Conservation (phyloP, 1,140 invertebrate species). For the Phthorimaea operculella region DNA sequence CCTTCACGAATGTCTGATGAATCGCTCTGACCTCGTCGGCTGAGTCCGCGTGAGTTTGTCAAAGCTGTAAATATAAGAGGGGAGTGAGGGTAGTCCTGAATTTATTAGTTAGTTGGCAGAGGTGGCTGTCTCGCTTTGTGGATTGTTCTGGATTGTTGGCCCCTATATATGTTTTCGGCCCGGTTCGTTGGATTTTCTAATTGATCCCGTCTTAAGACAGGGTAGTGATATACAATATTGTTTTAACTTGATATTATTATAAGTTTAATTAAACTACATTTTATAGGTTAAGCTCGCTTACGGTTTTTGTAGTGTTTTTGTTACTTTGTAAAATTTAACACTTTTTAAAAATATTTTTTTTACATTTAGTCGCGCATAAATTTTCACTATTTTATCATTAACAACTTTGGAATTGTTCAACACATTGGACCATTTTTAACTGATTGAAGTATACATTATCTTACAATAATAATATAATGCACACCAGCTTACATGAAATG, state of each 20-base stretch:
- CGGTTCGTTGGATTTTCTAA: conserved; percentile 51
- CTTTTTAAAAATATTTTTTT: conserved; percentile 41
- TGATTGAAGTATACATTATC: conserved; percentile 25
- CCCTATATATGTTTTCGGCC: conserved; percentile 65
- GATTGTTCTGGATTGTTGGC: conserved; percentile 35
- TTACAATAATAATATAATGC: conserved; percentile 15
- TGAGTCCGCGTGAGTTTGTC: conserved; percentile 12
- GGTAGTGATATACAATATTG: conserved; percentile 50
- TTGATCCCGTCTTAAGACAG: conserved; percentile 33
- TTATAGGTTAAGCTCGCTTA: conserved; percentile 54
- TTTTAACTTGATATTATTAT: conserved; percentile 58
- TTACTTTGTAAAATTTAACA: conserved; percentile 64
- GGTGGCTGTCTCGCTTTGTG: conserved; percentile 13
- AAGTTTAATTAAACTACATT: conserved; percentile 46
- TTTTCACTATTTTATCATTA: conserved; percentile 35
- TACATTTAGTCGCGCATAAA: conserved; percentile 52
- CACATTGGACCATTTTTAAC: conserved; percentile 37
- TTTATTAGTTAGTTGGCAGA: conserved; percentile 11
- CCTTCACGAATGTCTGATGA: conserved; percentile 15
- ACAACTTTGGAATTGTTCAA: conserved; percentile 30
- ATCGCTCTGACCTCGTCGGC: background rate
- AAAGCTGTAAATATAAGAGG: conserved; percentile 35
- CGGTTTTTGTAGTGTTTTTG: conserved; percentile 54
- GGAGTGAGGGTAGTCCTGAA: conserved; percentile 9
- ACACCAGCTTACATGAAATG: conserved; percentile 19